Conservation (phyloP, 2,888 invertebrate genomes). For the Cynaeus angustus region DNA sequence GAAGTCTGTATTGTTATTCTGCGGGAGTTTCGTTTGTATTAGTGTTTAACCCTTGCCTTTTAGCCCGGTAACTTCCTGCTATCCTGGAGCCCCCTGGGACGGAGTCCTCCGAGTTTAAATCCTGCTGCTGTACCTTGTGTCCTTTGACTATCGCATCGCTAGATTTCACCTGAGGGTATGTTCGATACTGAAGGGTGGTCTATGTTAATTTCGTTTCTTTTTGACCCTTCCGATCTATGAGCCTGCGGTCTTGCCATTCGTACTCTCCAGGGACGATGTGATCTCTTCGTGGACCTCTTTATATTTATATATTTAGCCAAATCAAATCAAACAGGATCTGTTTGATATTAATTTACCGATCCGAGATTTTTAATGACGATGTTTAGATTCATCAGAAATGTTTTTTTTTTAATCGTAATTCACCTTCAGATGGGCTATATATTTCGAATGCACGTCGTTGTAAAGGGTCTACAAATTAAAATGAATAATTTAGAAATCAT, state of each 20-base stretch:
- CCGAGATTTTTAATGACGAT: constrained; percentile 44
- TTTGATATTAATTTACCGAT: constrained; percentile 53
- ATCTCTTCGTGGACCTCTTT: constrained; percentile 52
- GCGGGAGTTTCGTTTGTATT: constrained; percentile 71
- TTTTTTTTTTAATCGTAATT: constrained; percentile 3
- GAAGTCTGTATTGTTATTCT: constrained; percentile 72
- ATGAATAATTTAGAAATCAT: constrained; percentile 68
- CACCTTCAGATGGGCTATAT: constrained; percentile 42
- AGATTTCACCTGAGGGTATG: constrained; percentile 56
- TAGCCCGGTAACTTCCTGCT: constrained; percentile 71
- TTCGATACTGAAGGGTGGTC: constrained; percentile 60
- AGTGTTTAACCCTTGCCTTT: constrained; percentile 73
- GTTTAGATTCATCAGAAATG: constrained; percentile 12
- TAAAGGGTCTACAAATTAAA: constrained; percentile 66
- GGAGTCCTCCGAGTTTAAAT: constrained; percentile 67
- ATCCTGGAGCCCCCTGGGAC: constrained; percentile 70
- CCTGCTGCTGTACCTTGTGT: constrained; percentile 64
- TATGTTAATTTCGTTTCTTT: constrained; percentile 61
- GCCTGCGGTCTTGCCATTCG: constrained; percentile 52
- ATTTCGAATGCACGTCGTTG: constrained; percentile 61
- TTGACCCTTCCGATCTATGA: constrained; percentile 52
- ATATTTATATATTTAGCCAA: constrained; percentile 54
- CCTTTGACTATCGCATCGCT: constrained; percentile 61
- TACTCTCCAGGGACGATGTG: constrained; percentile 48
- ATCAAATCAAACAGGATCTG: constrained; percentile 53